phyloP scores from a whole-genome alignment of 2,113 vertebrate genomes.

The sheep (Ovis aries) region ARS-UI_Ramb_v3.0 NC_056070.1:35676001-35676500 shows the following conservation, averaged over 20 bases:
- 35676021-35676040: neutral
- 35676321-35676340: neutral
- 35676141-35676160: neutral
- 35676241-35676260: neutral
- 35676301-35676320: neutral
- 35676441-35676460: neutral
- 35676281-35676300: neutral
- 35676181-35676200: neutral
- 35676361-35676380: neutral
- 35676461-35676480: slow-evolving; percentile 3
- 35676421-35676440: neutral
- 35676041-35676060: neutral
- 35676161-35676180: neutral
- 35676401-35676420: neutral
- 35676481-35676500: neutral
- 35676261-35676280: neutral
- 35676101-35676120: neutral
- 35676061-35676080: neutral
- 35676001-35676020: neutral
- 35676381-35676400: neutral
- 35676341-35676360: neutral
- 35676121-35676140: neutral
- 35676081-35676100: neutral
- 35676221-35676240: neutral
- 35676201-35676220: neutral